Percentiles rank a stretch among this genome's conserved stretches.
phyloP scores from a whole-genome alignment of 1,140 invertebrate species.

The Calliopsis andreniformis region DNA sequence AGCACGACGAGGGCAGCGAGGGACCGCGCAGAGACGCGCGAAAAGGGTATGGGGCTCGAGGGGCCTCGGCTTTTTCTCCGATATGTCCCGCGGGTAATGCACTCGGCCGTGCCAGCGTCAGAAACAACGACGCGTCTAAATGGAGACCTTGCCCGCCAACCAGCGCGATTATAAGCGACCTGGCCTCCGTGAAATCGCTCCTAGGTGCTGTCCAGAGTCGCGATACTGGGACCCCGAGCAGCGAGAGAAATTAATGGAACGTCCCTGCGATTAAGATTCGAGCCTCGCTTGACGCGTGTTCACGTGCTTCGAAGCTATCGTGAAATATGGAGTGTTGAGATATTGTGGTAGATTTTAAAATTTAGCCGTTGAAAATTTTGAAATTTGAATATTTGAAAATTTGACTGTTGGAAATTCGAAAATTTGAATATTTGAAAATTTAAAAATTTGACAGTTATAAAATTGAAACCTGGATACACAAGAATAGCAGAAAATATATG shows the following conservation, averaged over 20 bases:
- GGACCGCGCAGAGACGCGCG: too few relatives aligned
- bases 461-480: too few relatives aligned
- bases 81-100: constrained; percentile 28
- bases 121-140: constrained; percentile 15
- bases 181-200: constrained; percentile 9
- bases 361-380: too few relatives aligned
- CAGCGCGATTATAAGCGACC: constrained; percentile 5
- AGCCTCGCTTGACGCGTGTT: too few relatives aligned
- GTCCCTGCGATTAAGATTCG: not conserved
- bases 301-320: too few relatives aligned
- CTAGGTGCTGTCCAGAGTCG: not conserved
- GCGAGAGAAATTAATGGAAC: constrained; percentile 17
- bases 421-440: too few relatives aligned
- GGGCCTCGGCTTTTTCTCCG: not conserved
- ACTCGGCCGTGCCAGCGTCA: constrained; percentile 8
- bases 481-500: too few relatives aligned
- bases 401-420: too few relatives aligned
- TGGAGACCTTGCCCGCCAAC: constrained; percentile 28
- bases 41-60: not conserved
- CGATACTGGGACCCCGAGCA: not conserved
- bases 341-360: too few relatives aligned
- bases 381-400: too few relatives aligned
- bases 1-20: not conserved
- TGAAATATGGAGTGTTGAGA: too few relatives aligned
- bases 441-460: too few relatives aligned